Evolutionary conservation across 2,113 vertebrate species (phyloP), one percentile per base, ranked within the genome.

Genomic region (Toxotes jaculatrix): DNA sequence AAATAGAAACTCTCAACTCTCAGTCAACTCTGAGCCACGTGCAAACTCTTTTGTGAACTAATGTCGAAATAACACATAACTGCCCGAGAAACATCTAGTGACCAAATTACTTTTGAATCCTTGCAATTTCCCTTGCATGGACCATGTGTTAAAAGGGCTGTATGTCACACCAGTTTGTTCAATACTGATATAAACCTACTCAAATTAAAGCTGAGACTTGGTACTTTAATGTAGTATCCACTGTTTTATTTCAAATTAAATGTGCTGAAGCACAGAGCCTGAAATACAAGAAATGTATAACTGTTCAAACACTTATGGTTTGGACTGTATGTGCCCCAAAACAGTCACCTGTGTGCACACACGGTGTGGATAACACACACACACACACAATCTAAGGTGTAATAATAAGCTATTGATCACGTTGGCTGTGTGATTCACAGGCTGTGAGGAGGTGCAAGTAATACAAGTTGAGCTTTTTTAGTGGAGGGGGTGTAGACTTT

Each of bases 391-490:
- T 55, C 7, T 73, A 40, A 53, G 34, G 68, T 68, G 67, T 57
- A 86, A 83, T 93, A 85, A 91, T 88, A 77, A 63, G 79, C 17
- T 88, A 91, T 90, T 83, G 88, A 88, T 91, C 83, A 72, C 1
- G 51, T 32, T 67, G 74, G 79, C 77, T 47, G 62, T 68, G 82
- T 80, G 86, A 83, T 55, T 87, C 82, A 83, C 66, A 62, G 66
- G 72, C 75, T 23, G 77, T 7, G 64, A 74, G 62, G 74, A 31
- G 78, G 83, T 55, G 72, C 38, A 63, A 66, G 67, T 65, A 70
- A 85, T 68, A 78, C 69, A 79, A 64, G 67, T 51, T 19, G 74
- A 32, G 74, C 36, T 61, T 61, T 10, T 42, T 63, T 27, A 55
- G 23, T 31, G 21, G 79, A 36, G 40, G 66, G 66, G 59, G 75